phyloP scores from a whole-genome alignment of 2,888 invertebrate genomes.

The Drosophila paramelanica region DNA sequence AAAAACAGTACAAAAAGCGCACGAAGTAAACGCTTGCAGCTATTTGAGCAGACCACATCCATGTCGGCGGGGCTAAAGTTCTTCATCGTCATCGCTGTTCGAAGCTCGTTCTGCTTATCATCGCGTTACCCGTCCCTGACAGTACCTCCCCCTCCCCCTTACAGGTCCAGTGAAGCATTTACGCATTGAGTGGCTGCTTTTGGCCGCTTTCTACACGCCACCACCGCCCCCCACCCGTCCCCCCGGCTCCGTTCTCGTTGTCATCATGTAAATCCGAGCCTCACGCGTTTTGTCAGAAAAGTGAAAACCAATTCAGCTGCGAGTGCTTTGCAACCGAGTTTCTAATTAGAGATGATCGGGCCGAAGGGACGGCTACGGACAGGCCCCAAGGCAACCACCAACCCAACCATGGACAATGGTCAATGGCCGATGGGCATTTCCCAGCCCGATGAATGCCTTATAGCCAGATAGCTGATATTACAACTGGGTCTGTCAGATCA shows the following conservation, averaged over 20 bases:
- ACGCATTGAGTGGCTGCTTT: conserved; percentile 29
- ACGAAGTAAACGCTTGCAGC: conserved; percentile 66
- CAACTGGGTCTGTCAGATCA: no score
- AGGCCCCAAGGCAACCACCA: background rate
- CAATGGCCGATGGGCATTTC: no score
- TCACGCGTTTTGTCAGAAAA: conserved; percentile 34
- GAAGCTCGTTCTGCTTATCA: conserved; percentile 67
- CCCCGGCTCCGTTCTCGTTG: conserved; percentile 18
- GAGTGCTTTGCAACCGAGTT: conserved; percentile 40
- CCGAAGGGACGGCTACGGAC: background rate
- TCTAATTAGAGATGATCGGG: conserved; percentile 41
- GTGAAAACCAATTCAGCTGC: conserved; percentile 57
- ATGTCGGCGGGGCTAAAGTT: conserved; percentile 36
- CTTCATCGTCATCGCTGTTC: conserved; percentile 58
- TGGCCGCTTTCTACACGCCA: conserved; percentile 41
- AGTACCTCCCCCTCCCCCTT: background rate
- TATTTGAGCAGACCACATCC: conserved; percentile 42
- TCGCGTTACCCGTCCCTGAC: conserved; percentile 11
- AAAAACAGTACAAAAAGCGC: background rate
- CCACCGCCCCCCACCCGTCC: background rate
- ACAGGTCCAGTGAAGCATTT: conserved; percentile 37
- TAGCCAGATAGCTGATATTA: no score
- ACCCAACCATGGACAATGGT: no score
- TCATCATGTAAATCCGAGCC: conserved; percentile 26
- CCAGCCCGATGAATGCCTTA: no score